These are phyloP conservation scores for Ectropis crepuscularia DNA, from an alignment of 2,888 invertebrate species.

Conservation along the genomic window DNA sequence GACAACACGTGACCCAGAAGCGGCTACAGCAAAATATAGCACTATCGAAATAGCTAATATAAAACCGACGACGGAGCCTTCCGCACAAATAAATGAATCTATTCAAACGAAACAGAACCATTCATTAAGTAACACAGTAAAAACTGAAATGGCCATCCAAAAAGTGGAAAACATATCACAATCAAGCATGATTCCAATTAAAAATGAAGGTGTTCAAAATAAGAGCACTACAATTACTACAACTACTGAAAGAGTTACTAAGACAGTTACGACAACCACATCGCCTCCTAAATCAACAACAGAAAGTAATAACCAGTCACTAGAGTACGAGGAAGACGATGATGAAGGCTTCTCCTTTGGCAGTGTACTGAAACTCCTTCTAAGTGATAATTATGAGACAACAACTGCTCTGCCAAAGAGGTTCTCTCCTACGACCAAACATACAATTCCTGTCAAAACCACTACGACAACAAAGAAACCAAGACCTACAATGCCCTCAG, in stretches of 20 bases:
- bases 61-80: constrained; percentile 7
- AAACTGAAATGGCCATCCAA: constrained; percentile 26
- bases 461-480: constrained; percentile 44
- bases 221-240: constrained; percentile 21
- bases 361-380: constrained; percentile 85
- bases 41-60: constrained; percentile 30
- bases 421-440: constrained; percentile 37
- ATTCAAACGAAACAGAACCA: constrained; percentile 13
- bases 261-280: constrained; percentile 34
- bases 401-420: constrained; percentile 52
- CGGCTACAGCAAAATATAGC: constrained; percentile 43
- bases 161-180: constrained; percentile 1
- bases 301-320: constrained; percentile 44
- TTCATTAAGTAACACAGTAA: constrained; percentile 31
- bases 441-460: constrained; percentile 31
- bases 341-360: constrained; percentile 85
- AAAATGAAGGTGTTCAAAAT: constrained; percentile 16
- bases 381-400: constrained; percentile 77
- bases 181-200: constrained; percentile 3
- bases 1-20: constrained; percentile 44
- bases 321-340: constrained; percentile 72
- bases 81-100: constrained; percentile 21
- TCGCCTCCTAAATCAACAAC: constrained; percentile 37
- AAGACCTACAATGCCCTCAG: constrained; percentile 28
- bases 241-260: constrained; percentile 27